Evolutionary conservation across 2,113 vertebrate genomes (phyloP), one percentile per base, ranked within the genome.

Genomic region (Ptilorrhoa leucosticta): DNA sequence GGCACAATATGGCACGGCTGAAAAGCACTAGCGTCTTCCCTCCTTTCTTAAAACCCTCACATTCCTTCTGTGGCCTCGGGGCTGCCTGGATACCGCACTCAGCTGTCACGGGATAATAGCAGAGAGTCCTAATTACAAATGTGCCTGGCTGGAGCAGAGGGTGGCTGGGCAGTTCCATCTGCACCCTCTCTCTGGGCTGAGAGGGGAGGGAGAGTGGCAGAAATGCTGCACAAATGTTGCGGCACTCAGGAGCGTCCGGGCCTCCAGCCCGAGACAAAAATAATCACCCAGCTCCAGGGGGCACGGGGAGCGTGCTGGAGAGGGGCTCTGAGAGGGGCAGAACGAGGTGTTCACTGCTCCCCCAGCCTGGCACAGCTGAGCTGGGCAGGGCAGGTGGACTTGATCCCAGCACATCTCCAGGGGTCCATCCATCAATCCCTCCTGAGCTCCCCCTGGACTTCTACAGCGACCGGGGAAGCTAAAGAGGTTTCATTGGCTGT

Each of bases 21-120:
- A 80, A 80, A 68, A 54, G 71, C 13, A 1, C 40, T 70, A 2
- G 1, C 16, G 6, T 64, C 61, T 72, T 81, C 39, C 53, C 47
- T 87, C 53, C 57, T 63, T 83, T 64, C 72, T 53, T 27, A 30
- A 69, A 92, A 22, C 39, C 76, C 35, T 58, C 70, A 3, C 87
- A 61, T 91, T 91, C 82, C 84, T 87, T 35, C n/a, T 9, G 61
- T 47, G 72, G 93, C 89, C 92, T 70, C 72, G 0, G 3, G 84
- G 95, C 92, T 94, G 94, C 95, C 95, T 93, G 90, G 87, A 69
- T 75, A 71, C 90, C 1, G 2, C 86, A 35, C 89, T 96, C 66
- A 60, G 94, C 96, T 96, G 96, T 85, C 93, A 80, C 1, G 30
- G 90, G 73, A 33, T 83, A 90, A 90, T 50, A 84, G 72, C 83